A percentile compares a stretch with the other conserved stretches of the same genome.
Conservation (phyloP, 2,113 vertebrate species). For the Amphiprion percula region DNA sequence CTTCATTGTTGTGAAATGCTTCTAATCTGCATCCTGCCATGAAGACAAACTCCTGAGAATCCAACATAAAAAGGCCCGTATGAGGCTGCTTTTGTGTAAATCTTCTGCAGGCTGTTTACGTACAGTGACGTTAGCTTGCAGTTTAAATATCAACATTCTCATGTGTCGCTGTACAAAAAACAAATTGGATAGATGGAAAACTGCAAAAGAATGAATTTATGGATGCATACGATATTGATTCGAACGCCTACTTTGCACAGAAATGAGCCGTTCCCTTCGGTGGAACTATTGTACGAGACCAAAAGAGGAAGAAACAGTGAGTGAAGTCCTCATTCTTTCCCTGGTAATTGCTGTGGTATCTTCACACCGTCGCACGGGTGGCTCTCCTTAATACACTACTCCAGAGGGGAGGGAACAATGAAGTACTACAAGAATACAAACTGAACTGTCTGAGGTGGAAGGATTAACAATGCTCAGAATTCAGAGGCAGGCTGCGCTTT, state of each 20-base stretch:
- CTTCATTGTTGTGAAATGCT: slow-evolving; percentile 20
- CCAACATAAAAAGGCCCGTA: neutral
- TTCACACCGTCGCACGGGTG: slow-evolving; percentile 22
- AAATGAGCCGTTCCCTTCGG: slow-evolving; percentile 21
- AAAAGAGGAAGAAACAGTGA: neutral
- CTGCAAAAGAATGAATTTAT: slow-evolving; percentile 26
- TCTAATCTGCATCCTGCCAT: slow-evolving; percentile 4
- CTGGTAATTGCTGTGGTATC: slow-evolving; percentile 15
- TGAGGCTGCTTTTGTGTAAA: neutral
- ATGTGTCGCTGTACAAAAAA: slow-evolving; percentile 31
- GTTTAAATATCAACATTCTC: neutral
- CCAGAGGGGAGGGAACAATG: slow-evolving; percentile 10
- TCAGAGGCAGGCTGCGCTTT: neutral
- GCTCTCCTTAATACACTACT: slow-evolving; percentile 27
- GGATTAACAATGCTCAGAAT: slow-evolving; percentile 37
- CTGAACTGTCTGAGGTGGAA: slow-evolving; percentile 16
- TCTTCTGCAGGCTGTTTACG: neutral
- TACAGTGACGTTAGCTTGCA: neutral
- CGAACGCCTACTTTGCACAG: slow-evolving; percentile 4
- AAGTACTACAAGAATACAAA: slow-evolving; percentile 45
- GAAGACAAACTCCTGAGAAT: slow-evolving; percentile 9
- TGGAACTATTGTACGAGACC: slow-evolving; percentile 8
- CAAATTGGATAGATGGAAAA: slow-evolving; percentile 19
- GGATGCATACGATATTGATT: slow-evolving; percentile 34
- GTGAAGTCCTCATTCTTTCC: slow-evolving; percentile 19